Evolutionary conservation across 1,140 invertebrate species (phyloP), one percentile per base, ranked within the genome.

Genomic region (Hylaeus volcanicus): DNA sequence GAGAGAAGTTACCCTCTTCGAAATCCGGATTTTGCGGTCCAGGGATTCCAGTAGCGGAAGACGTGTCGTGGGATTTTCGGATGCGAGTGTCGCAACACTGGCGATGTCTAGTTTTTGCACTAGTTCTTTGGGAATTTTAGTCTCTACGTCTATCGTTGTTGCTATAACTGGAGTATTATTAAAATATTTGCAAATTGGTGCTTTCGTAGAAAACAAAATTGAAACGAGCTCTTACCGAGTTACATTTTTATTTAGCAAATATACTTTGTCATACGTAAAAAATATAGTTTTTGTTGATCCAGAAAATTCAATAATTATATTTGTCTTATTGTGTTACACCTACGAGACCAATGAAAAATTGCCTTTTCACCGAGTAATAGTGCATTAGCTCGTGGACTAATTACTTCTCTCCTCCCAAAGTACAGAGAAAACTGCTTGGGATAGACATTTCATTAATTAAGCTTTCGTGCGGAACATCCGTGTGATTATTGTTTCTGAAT

Each of bases 21-120:
- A 84, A 84, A 87, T 84, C 86, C 82, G 85, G 85, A 87, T 84
- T 81, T 77, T 86, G 79, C 79, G 86, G 86, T 87, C 85, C 86
- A 87, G 78, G 53, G 73, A 60, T 78, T 76, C 83, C 73, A 65
- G 48, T 79, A 65, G 63, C 74, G 41, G 78, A 73, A 76, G 78
- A 73, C 63, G 74, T 65, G 64, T 79, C 79, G 83, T 87, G 86
- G 73, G 86, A 87, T 85, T 87, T 79, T 70, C 61, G 15, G 70
- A 73, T 77, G 56, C 68, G n/a, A 69, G 15, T 37, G 45, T 26
- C 3, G 65, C 63, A 69, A 72, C 45, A 82, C 15, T 45, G 64
- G 56, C 56, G 15, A 63, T 74, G 69, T 63, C 71, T 12, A 58
- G 74, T 64, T 74, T 65, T 85, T 78, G 15, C 51, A 15, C 12